Percentiles rank a stretch among this genome's conserved stretches.
Evolutionary conservation across 2,113 vertebrate species (phyloP).

Genomic region (Campylorhamphus procurvoides): DNA sequence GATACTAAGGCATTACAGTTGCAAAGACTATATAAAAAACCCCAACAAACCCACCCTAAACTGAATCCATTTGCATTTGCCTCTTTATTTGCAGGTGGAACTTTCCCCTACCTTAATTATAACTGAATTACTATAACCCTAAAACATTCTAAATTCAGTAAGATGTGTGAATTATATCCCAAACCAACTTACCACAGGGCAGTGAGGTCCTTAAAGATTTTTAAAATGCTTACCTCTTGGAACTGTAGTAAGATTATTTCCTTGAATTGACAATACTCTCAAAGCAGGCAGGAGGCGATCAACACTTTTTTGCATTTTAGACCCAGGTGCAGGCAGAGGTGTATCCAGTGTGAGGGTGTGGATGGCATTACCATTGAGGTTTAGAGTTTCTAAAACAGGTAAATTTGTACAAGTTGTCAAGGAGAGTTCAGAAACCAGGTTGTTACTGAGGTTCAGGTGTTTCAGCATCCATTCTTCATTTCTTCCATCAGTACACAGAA

Average conservation of each 20-base stretch:
- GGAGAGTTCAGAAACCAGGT: slow-evolving; percentile 40
- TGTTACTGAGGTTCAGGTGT: slow-evolving; percentile 67
- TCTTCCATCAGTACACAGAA: neutral
- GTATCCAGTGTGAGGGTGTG: neutral
- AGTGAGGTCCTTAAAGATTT: neutral
- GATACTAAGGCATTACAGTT: neutral
- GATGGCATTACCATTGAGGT: slow-evolving; percentile 51
- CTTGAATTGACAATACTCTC: slow-evolving; percentile 75
- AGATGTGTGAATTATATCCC: neutral
- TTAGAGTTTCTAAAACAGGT: slow-evolving; percentile 57
- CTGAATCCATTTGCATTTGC: fast-evolving
- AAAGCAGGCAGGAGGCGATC: neutral
- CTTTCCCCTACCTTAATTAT: neutral
- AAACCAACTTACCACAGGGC: neutral
- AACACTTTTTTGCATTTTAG: neutral
- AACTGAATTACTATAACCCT: neutral
- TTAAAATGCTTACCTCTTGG: slow-evolving; percentile 82
- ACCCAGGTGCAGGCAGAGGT: neutral
- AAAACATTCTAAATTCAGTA: neutral
- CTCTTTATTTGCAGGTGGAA: neutral
- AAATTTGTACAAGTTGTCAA: slow-evolving; percentile 22
- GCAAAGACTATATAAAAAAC: neutral
- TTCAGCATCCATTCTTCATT: slow-evolving; percentile 29
- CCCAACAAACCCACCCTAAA: neutral
- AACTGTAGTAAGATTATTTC: slow-evolving; percentile 79